Evolutionary conservation across 2,888 invertebrate genomes (phyloP).

Genomic region (Caenorhabditis doughertyi): DNA sequence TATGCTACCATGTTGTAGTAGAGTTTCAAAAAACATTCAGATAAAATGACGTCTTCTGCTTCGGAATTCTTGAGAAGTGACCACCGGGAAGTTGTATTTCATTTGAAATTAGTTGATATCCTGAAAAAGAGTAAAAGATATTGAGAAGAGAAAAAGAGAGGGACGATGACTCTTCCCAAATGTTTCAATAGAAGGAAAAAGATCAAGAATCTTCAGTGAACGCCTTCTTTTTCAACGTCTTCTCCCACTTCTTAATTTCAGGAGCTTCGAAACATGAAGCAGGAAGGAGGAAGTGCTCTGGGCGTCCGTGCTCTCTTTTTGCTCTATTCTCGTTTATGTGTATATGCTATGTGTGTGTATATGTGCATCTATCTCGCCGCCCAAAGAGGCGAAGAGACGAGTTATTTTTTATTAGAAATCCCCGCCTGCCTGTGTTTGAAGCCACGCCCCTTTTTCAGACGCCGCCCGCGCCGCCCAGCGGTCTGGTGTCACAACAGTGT

Average conservation of each 20-base stretch:
- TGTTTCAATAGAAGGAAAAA: background rate
- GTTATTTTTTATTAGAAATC: constrained; percentile 64
- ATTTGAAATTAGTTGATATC: constrained; percentile 9
- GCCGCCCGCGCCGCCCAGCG: constrained; percentile 9
- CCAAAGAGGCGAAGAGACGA: constrained; percentile 38
- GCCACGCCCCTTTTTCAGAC: constrained; percentile 49
- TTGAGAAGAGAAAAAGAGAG: background rate
- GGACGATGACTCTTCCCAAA: background rate
- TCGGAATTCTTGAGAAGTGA: constrained; percentile 21
- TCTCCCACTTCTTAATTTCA: constrained; percentile 3
- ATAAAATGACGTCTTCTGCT: constrained; percentile 33
- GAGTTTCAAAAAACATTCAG: constrained; percentile 43
- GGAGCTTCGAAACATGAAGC: constrained; percentile 37
- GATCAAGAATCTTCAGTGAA: constrained; percentile 38
- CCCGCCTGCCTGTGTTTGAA: constrained; percentile 47
- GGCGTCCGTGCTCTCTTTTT: constrained; percentile 60
- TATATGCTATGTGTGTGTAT: constrained; percentile 52
- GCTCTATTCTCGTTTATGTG: constrained; percentile 56
- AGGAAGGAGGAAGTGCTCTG: constrained; percentile 63
- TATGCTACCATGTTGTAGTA: constrained; percentile 24
- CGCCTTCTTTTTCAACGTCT: constrained; percentile 3
- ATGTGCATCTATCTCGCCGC: constrained; percentile 48
- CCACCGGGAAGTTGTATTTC: constrained; percentile 55
- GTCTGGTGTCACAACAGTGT: constrained; percentile 54
- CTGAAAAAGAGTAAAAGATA: background rate